phyloP scores from a whole-genome alignment of 1,140 invertebrate genomes.

The Drosophila aff. region DNA sequence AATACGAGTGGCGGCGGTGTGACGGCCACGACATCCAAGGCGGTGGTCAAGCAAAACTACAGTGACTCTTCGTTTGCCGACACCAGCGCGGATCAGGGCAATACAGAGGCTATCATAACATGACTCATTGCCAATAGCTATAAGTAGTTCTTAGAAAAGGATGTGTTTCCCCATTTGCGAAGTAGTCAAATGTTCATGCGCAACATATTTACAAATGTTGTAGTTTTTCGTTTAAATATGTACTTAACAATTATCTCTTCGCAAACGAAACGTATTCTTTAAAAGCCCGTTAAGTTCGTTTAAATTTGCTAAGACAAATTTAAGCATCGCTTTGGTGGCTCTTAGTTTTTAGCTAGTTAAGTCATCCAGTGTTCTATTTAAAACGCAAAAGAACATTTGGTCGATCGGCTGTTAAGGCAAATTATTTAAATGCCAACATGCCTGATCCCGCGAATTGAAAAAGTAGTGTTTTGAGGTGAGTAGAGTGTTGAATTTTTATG shows the following conservation, averaged over 20 bases:
- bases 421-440: slow-evolving; percentile 15
- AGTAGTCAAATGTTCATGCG: neutral
- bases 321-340: slow-evolving; percentile 48
- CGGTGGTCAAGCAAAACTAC: slow-evolving; percentile 66
- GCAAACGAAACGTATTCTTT: slow-evolving; percentile 21
- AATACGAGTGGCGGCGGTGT: slow-evolving; percentile 58
- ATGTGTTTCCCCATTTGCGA: slow-evolving; percentile 32
- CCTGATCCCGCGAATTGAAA: slow-evolving; percentile 54
- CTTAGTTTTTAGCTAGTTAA: slow-evolving; percentile 23
- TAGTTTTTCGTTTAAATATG: too few relatives aligned
- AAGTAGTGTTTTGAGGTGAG: slow-evolving; percentile 44
- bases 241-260: neutral
- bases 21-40: slow-evolving; percentile 79
- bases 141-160: slow-evolving; percentile 25
- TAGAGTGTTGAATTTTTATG: slow-evolving; percentile 59
- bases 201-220: too few relatives aligned
- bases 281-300: slow-evolving; percentile 37
- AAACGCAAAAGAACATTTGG: slow-evolving; percentile 54
- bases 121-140: slow-evolving; percentile 27
- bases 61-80: slow-evolving; percentile 66
- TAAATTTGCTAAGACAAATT: slow-evolving; percentile 53
- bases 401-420: slow-evolving; percentile 40
- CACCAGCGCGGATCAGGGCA: slow-evolving; percentile 77
- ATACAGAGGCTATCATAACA: slow-evolving; percentile 69
- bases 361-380: slow-evolving; percentile 55